Evolutionary conservation across 1,140 invertebrate species (phyloP), one percentile per base, ranked within the genome.

Genomic region (Artemia franciscana): DNA sequence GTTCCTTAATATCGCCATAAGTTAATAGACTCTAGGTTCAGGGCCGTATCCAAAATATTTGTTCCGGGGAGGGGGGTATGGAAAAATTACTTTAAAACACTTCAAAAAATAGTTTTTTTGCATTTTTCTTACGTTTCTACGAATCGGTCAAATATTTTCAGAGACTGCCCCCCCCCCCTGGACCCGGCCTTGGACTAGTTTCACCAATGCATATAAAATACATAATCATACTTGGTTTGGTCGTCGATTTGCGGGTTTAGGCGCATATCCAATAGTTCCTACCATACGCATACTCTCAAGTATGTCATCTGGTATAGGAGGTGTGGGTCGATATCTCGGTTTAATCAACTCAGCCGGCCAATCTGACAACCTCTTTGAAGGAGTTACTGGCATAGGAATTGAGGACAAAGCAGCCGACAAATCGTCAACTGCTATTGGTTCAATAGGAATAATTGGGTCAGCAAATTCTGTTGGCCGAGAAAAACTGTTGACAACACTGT

Each of bases 231-330:
- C 82, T 78, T 93, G 87, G 78, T 94, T 93, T 69, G 88, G 78
- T 66, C 79, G 80, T 27, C 77, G 78, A n/a, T 81, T 83, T 65
- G 81, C 81, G 3, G 88, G 85, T 75, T 95, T 95, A 5, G 88
- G 86, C 15, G 91, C 91, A 74, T 95, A 95, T 5, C 91, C 91
- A 68, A 96, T 91, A 5, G 91, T 88, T 59, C 91, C 90, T 73
- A 93, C 86, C 84, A 94, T 91, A 75, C 92, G 93, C 84, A 96
- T 93, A 60, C 84, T 83, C 61, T 80, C 79, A 5, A 95, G 67
- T 57, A 96, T 86, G 70, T 90, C 83, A 0, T 82, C 74, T 74
- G 94, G 89, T 27, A 97, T 85, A 18, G 82, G 74, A 63, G 81
- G 80, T n/a, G 79, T 79, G 69, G 77, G 77, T 63, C 80, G 80